phyloP scores from a whole-genome alignment of 1,140 invertebrate genomes.

The Saccostrea glomerata region DNA sequence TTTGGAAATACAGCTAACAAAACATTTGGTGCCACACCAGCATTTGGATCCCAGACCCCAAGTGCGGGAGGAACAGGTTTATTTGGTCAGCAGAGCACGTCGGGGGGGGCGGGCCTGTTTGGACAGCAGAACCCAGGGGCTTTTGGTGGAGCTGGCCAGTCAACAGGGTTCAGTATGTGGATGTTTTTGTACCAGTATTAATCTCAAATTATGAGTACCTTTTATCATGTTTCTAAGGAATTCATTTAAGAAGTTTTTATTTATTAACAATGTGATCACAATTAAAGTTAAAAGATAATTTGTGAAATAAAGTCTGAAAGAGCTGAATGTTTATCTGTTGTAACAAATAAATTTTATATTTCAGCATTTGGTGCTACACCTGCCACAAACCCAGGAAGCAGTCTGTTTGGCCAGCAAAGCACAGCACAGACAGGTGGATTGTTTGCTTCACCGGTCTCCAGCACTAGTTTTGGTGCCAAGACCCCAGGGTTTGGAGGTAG shows the following conservation, averaged over 20 bases:
- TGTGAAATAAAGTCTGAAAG: no score
- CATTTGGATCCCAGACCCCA: conserved; percentile 57
- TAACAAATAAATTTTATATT: not conserved
- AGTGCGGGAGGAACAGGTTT: conserved; percentile 56
- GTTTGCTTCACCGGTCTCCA: conserved; percentile 67
- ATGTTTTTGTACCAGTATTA: not conserved
- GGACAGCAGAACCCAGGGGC: conserved; percentile 57
- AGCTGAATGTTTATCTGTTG: no score
- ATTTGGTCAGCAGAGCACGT: conserved; percentile 64
- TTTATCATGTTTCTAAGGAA: no score
- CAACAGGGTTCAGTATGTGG: not conserved
- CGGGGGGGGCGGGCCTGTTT: conserved; percentile 64
- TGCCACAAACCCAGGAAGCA: conserved; percentile 50
- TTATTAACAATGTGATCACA: no score
- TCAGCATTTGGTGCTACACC: conserved; percentile 55
- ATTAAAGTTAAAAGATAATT: no score
- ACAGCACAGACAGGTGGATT: conserved; percentile 58
- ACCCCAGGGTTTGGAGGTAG: conserved; percentile 37
- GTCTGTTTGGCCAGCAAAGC: conserved; percentile 64
- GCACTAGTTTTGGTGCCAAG: conserved; percentile 15
- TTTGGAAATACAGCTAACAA: conserved; percentile 60
- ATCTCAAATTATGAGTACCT: no score
- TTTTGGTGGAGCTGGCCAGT: conserved; percentile 46
- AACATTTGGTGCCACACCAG: conserved; percentile 55
- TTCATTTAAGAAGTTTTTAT: no score